Conservation (phyloP, 2,113 vertebrate species). For the Zosterops japonicus region DNA sequence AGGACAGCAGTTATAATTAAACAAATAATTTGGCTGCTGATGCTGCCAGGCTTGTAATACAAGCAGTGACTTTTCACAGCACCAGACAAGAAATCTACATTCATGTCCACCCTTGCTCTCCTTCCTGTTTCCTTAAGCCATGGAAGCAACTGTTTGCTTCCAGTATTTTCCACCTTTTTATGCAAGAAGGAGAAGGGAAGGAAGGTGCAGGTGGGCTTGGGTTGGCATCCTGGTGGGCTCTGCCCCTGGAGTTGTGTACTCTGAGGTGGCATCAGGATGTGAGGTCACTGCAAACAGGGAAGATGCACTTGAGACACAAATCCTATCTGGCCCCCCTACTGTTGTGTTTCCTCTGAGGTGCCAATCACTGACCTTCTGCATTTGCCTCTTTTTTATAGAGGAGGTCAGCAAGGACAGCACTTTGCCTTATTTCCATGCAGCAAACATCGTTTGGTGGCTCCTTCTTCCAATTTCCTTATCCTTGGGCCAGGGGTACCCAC, state of each 20-base stretch:
- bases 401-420: background rate
- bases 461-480: background rate
- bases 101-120: background rate
- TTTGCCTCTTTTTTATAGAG: background rate
- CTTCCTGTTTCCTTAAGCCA: background rate
- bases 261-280: fast-evolving
- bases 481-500: background rate
- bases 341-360: background rate
- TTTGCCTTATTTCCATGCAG: background rate
- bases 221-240: background rate
- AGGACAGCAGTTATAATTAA: constrained; percentile 8
- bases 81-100: background rate
- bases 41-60: background rate
- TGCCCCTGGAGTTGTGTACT: background rate
- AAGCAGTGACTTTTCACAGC: background rate
- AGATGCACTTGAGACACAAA: background rate
- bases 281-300: background rate
- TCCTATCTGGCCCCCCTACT: background rate
- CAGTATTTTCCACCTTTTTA: background rate
- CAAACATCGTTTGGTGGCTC: background rate
- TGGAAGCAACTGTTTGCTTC: background rate
- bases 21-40: background rate
- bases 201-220: background rate
- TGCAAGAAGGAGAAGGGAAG: background rate
- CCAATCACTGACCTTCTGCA: background rate